Evolutionary conservation across 1,140 invertebrate species (phyloP), one percentile per base, ranked within the genome.

Genomic region (Lasioglossum albipes): DNA sequence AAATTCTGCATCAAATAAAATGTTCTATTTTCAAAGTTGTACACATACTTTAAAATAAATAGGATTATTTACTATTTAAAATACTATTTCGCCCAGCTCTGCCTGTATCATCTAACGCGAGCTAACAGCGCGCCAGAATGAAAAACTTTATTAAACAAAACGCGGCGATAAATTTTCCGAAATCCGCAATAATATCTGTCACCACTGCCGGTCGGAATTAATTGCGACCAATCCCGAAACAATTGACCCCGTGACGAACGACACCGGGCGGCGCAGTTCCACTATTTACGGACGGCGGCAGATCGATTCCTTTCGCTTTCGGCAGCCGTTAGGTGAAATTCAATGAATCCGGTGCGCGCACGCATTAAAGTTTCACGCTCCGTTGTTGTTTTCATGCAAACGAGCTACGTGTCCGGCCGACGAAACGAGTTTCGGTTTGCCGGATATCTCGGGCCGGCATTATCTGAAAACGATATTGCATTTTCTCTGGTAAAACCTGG

Each of bases 231-330:
- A 52, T 49, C 42, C n/a, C 66, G 41, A 68, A 68, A 49, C 66
- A 45, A 13, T 5, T 27, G 36, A 71, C 31, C 22, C 20, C 9
- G 20, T 71, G 31, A 71, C 69, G 54, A 71, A 71, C 52, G 69
- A 59, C 52, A 59, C 52, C 31, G 45, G 18, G 31, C 31, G 22
- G 20, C 22, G n/a, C 36, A 66, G 68, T 27, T 81, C 45, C 59
- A 57, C 66, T 76, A 83, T 83, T 81, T 75, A 83, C 71, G 72
- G 54, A 71, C 65, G 6, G 4, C 52, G 52, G 61, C 54, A 79
- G 79, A 81, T 81, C 73, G 41, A 64, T 41, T 36, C 67, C 42
- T 83, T 83, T 83, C 79, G 70, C 82, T 83, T 81, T 83, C 82
- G 78, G 41, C 42, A 66, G 27, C 49, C 13, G 65, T 18, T 42